Conservation (phyloP, 2,113 vertebrate genomes). For the Oreochromis niloticus region DNA sequence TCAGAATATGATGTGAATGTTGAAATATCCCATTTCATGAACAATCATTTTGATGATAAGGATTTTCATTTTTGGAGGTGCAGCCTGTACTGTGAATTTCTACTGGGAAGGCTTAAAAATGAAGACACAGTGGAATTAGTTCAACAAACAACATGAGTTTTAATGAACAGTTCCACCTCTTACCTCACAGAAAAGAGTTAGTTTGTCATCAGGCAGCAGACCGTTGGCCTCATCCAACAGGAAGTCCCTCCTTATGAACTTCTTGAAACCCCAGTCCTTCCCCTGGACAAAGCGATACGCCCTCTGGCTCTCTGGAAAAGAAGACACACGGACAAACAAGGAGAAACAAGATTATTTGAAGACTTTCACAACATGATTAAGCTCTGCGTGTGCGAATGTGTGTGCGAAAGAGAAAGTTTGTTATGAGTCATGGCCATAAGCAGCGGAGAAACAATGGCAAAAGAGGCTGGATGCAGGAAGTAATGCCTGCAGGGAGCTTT, state of each 20-base stretch:
- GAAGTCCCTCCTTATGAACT: conserved; percentile 90
- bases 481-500: conserved; percentile 61
- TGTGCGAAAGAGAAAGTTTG: conserved; percentile 35
- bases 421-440: conserved; percentile 57
- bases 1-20: neutral
- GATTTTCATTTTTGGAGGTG: neutral
- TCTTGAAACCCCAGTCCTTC: conserved; percentile 94
- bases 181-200: conserved; percentile 92
- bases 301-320: conserved; percentile 82
- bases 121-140: neutral
- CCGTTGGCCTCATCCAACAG: conserved; percentile 88
- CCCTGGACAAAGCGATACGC: conserved; percentile 89
- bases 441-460: conserved; percentile 49
- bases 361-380: conserved; percentile 25
- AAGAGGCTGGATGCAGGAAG: conserved; percentile 59
- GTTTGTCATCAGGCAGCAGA: conserved; percentile 88
- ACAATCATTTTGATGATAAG: neutral
- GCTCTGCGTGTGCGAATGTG: conserved; percentile 22
- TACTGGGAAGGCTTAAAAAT: neutral
- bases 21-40: neutral
- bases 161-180: conserved; percentile 1
- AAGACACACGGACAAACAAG: conserved; percentile 31
- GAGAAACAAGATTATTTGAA: conserved; percentile 12
- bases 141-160: neutral
- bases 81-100: neutral